Percentiles rank a stretch among this genome's conserved stretches.
Evolutionary conservation across 2,797 vertebrate species (phyloP).

Genomic region (Sebastes cheni): DNA sequence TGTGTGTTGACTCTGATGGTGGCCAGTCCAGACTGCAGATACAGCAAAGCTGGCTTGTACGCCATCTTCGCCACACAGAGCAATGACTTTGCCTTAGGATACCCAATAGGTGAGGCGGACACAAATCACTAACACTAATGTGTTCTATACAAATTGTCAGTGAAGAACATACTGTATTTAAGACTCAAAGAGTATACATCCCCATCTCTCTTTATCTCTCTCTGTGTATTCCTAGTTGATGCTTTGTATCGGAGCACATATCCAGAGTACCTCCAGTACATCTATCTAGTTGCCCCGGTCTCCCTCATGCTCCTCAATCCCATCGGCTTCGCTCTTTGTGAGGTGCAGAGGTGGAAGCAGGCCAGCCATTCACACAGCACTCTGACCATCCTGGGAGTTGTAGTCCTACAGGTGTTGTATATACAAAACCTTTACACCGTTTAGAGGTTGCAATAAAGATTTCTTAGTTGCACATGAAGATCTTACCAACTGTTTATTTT

Average conservation of each 20-base stretch:
- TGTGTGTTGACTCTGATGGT: conserved; percentile 91
- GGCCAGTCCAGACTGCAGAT: conserved; percentile 88
- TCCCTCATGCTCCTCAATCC: conserved; percentile 98
- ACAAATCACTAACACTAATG: background rate
- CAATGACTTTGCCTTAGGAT: conserved; percentile 98
- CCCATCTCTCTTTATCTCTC: background rate
- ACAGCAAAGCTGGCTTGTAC: conserved; percentile 95
- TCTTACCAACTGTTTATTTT: background rate
- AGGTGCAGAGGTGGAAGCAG: conserved; percentile 93
- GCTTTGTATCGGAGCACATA: conserved; percentile 85
- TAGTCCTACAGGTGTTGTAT: conserved; percentile 82
- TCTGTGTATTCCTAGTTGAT: conserved; percentile 64
- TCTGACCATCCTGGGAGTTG: conserved; percentile 87
- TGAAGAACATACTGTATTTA: background rate
- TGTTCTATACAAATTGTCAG: background rate
- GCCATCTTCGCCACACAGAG: conserved; percentile 98
- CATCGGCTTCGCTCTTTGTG: conserved; percentile 95
- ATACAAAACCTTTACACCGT: background rate
- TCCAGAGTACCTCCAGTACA: conserved; percentile 96
- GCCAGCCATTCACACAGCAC: conserved; percentile 80
- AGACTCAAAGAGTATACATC: background rate
- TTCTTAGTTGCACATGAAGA: background rate
- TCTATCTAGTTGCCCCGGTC: conserved; percentile 96
- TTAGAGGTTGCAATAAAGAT: background rate
- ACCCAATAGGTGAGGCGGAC: conserved; percentile 91